Percentiles rank a stretch among this genome's conserved stretches.
Evolutionary conservation across 2,797 vertebrate species (phyloP).

Genomic region (Aldrovandia affinis): DNA sequence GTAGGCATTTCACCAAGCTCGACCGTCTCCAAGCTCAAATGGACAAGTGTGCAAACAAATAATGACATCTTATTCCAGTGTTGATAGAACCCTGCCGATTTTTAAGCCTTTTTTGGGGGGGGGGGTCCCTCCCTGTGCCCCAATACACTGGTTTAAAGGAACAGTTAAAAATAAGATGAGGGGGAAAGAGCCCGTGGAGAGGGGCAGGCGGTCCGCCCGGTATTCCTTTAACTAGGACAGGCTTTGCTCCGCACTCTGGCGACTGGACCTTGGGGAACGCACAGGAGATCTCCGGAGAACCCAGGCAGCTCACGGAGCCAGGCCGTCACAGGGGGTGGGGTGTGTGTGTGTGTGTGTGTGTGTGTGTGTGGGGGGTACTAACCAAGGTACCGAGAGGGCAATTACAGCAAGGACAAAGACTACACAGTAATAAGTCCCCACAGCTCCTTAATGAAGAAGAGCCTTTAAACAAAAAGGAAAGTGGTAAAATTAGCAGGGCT

Average conservation of each 20-base stretch:
- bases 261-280: conserved; percentile 11
- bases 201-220: neutral
- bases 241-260: neutral
- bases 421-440: conserved; percentile 78
- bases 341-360: neutral
- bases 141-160: neutral
- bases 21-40: neutral
- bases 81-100: too few species aligned
- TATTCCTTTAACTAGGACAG: conserved; percentile 19
- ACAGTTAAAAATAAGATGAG: neutral
- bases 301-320: conserved; percentile 1
- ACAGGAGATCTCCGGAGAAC: neutral
- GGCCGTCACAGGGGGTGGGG: conserved; percentile 37
- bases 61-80: too few species aligned
- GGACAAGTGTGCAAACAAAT: neutral
- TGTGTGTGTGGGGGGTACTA: conserved; percentile 63
- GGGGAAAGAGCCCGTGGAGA: neutral
- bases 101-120: neutral
- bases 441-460: conserved; percentile 75
- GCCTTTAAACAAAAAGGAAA: conserved; percentile 61
- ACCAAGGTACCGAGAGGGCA: conserved; percentile 78
- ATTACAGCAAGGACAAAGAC: conserved; percentile 81
- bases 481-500: conserved; percentile 61
- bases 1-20: neutral
- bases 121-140: neutral